Base-by-base conservation (phyloP, 1,140 invertebrate genomes). In the Tyrophagus putrescentiae region DNA sequence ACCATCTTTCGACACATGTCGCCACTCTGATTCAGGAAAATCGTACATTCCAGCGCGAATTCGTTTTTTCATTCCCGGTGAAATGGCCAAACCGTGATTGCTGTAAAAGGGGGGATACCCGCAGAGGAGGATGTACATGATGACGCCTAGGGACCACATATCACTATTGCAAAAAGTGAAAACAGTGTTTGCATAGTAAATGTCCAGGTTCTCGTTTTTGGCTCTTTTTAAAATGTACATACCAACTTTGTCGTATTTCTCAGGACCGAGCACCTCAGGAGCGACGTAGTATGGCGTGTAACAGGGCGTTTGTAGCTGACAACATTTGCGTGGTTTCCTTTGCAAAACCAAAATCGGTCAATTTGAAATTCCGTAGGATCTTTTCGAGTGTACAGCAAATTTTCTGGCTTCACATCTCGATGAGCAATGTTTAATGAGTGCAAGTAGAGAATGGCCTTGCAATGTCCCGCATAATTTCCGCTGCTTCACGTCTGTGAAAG, bases 331-430 rank as follows among this genome's bases (percentile, higher is more conserved):
- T 75, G 0, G 84, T 91, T 74, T 95, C 88, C 73, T 98, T 98
- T n/a, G 95, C 95, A 78, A 98, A 98, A n/a, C 95, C 95, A 76
- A 98, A 98, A 75, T 98, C 95, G 34, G 93, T 98, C 64, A 98
- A 76, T 76, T 98, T 98, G 39, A 98, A 78, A 63, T 87, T 77
- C 29, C 85, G 73, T 68, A 32, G 70, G 57, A 61, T 72, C 72
- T 11, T 28, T 11, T 34, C 68, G 65, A 33, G 72, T 70, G 65
- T 77, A 79, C 7, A 80, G 66, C 45, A 81, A 69, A 70, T 80
- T 81, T 69, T 78, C 76, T 21, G 76, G 76, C 75, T 98, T 98
- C 64, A 98, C 81, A 75, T 98, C 93, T 65, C 94, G 78, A 72
- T 98, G 94, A 29, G 94, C 94, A 66, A 98, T 96, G 72, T 97